Evolutionary conservation across 1,140 invertebrate species (phyloP).

Genomic region (Papilio polyxenes): DNA sequence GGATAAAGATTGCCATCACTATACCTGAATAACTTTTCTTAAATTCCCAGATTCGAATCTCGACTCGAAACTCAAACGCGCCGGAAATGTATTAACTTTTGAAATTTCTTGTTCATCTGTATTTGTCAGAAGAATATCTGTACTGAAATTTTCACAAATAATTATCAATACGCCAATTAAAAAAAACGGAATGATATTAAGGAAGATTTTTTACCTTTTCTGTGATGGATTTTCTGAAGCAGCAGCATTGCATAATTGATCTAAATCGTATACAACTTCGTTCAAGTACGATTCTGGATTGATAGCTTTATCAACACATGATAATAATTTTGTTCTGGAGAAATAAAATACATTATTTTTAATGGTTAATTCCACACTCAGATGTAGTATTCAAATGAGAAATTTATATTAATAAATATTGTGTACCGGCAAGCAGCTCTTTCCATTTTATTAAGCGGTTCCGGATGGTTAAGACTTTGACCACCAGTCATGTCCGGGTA

Average conservation of each 20-base stretch:
- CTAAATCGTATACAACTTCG: constrained; percentile 89
- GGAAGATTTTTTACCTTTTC: constrained; percentile 57
- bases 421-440: constrained; percentile 82
- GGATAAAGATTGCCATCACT: not conserved
- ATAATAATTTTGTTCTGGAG: constrained; percentile 81
- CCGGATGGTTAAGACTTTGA: constrained; percentile 78
- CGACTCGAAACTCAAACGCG: constrained; percentile 89
- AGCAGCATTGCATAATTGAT: constrained; percentile 74
- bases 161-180: not conserved
- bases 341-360: constrained; percentile 42
- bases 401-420: not conserved
- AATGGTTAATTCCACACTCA: not conserved
- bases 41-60: constrained; percentile 96
- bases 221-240: constrained; percentile 48
- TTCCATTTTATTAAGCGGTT: constrained; percentile 84
- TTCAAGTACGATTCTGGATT: constrained; percentile 82
- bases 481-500: constrained; percentile 87
- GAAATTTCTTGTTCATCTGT: constrained; percentile 83
- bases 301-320: constrained; percentile 83
- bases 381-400: not conserved
- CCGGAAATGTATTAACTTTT: constrained; percentile 74
- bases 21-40: constrained; percentile 91
- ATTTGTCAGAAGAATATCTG: constrained; percentile 78
- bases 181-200: not conserved
- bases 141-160: constrained; percentile 50